These are phyloP conservation scores for Psammodynastes pulverulentus DNA, from an alignment of 2,113 vertebrate species.

Conservation along the genomic window DNA sequence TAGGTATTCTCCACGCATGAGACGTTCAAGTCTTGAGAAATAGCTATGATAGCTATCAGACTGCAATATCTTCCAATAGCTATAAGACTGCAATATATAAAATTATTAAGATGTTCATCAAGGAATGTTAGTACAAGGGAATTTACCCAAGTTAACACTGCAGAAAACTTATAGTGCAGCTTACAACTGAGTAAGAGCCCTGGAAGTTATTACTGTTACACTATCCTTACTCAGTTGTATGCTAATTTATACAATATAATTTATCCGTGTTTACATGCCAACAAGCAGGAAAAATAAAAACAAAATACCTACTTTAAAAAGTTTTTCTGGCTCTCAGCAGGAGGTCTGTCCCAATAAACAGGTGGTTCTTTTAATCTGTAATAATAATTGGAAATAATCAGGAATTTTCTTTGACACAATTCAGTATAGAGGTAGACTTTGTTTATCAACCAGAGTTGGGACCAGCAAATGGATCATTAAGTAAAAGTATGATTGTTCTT, in stretches of 20 bases:
- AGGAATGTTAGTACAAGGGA: not conserved
- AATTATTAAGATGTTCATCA: not conserved
- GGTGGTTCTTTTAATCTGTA: slow-evolving; percentile 55
- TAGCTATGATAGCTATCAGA: no score
- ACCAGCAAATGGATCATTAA: not conserved
- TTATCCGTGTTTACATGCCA: not conserved
- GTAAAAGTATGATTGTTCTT: not conserved
- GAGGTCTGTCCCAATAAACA: not conserved
- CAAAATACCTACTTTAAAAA: slow-evolving; percentile 42
- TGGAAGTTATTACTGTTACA: not conserved
- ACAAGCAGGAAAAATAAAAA: not conserved
- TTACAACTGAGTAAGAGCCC: no score
- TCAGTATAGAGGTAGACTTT: not conserved
- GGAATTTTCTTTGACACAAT: slow-evolving; percentile 5
- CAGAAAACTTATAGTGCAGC: not conserved
- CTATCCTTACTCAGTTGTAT: not conserved
- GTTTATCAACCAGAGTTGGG: not conserved
- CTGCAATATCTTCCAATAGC: not conserved
- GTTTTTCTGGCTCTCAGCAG: slow-evolving; percentile 60
- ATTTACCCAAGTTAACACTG: not conserved
- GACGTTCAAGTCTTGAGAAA: not conserved
- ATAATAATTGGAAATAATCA: slow-evolving; percentile 39
- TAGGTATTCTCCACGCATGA: not conserved
- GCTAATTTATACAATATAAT: not conserved
- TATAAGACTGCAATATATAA: not conserved